Base-by-base conservation (phyloP, 1,140 invertebrate genomes). In the Tribolium madens region DNA sequence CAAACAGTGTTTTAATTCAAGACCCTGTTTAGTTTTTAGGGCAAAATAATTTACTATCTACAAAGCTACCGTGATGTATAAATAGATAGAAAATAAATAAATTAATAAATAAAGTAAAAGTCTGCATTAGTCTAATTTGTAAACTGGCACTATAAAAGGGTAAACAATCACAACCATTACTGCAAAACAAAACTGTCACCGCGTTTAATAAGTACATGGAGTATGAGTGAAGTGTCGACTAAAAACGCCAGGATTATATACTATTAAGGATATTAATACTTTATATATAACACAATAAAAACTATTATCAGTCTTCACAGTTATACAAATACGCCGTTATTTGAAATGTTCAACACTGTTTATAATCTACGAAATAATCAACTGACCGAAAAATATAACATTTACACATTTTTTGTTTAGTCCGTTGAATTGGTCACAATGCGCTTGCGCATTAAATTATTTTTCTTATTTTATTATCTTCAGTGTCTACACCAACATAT, bases 381-480 rank as follows among this genome's bases (percentile, higher is more conserved):
- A 83, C 82, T 82, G 82, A 83, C 82, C 81, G 79, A 83, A 84
- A 83, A 83, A 83, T 84, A 83, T 84, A 84, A 84, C 83, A 84
- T 84, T 82, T 83, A 84, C 80, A 83, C 77, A 74, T 74, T 81
- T 83, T 81, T 78, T 77, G 42, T 80, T 75, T 75, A 74, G 47
- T 75, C 78, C 76, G 75, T 77, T 53, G 69, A 78, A 81, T 81
- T 83, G 83, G 82, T 84, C 83, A 82, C 81, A 81, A 81, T 81
- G 80, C 79, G 57, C 64, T 72, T 60, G 74, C 75, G 80, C 80
- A 81, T 80, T 26, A 26, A 26, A 26, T 79, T 60, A 75, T 75
- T 60, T 21, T 60, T 13, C 53, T 31, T 72, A 50, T 36, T 71
- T 77, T 78, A 78, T 79, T 78, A 75, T 81, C 64, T 76, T 79